phyloP scores from a whole-genome alignment of 2,113 vertebrate genomes.

The Paratilapia polleni region DNA sequence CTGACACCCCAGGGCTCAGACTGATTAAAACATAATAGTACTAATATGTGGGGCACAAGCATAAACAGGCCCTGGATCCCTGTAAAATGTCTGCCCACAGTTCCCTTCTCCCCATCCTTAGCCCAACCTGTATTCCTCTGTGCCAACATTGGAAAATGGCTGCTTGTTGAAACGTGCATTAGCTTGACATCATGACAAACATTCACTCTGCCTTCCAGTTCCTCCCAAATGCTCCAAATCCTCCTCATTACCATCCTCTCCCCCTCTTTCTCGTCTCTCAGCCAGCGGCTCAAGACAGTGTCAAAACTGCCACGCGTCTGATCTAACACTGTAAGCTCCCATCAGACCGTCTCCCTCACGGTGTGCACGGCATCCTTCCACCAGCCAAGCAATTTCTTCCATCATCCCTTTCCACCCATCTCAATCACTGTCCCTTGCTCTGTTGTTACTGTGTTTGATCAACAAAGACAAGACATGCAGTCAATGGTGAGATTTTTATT shows the following conservation, averaged over 20 bases:
- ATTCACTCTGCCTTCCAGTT: slow-evolving; percentile 10
- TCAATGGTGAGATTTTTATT: not conserved
- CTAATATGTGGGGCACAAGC: slow-evolving; percentile 52
- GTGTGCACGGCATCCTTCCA: not conserved
- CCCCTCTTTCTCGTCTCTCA: not conserved
- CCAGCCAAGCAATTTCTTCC: not conserved
- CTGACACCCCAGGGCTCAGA: slow-evolving; percentile 45
- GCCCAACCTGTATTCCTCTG: not conserved
- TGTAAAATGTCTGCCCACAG: slow-evolving; percentile 29
- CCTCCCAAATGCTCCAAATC: slow-evolving; percentile 37
- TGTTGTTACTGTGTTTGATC: not conserved
- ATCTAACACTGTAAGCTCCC: slow-evolving; percentile 28
- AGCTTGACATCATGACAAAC: slow-evolving; percentile 53
- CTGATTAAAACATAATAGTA: slow-evolving; percentile 72
- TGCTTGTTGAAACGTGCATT: slow-evolving; percentile 51
- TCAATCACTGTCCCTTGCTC: not conserved
- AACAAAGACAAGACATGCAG: not conserved
- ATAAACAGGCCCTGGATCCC: slow-evolving; percentile 45
- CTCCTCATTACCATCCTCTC: slow-evolving; percentile 41
- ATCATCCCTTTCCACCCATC: not conserved
- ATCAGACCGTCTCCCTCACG: not conserved
- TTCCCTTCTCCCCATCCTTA: not conserved
- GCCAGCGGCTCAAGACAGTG: slow-evolving; percentile 28
- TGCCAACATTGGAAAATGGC: not conserved
- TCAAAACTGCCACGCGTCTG: slow-evolving; percentile 15